Evolutionary conservation across 2,888 invertebrate genomes (phyloP).

Genomic region (Cerastis leucographa): DNA sequence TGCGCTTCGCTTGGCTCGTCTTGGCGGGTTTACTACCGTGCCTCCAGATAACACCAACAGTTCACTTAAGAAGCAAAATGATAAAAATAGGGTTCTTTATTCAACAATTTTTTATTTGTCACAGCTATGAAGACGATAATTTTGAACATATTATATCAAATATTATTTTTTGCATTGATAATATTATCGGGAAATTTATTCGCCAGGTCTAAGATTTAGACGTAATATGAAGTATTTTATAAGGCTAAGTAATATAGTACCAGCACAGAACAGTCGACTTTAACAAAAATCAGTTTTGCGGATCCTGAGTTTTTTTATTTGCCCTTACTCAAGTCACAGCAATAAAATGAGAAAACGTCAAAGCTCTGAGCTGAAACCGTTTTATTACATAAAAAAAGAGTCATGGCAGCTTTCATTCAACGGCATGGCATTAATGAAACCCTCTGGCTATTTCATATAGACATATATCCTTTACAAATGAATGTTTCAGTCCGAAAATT

Average conservation of each 20-base stretch:
- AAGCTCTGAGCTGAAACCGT: neutral
- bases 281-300: conserved; percentile 2
- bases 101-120: no score
- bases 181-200: neutral
- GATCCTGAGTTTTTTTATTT: neutral
- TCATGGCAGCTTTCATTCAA: conserved; percentile 5
- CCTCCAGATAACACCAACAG: no score
- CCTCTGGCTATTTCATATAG: neutral
- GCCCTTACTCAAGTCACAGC: conserved; percentile 2
- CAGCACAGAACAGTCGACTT: neutral
- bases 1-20: no score
- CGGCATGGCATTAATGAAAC: conserved; percentile 2
- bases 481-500: neutral
- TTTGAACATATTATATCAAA: no score
- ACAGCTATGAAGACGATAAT: no score
- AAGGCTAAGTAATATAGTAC: neutral
- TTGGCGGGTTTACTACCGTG: no score
- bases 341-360: conserved; percentile 2
- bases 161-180: neutral
- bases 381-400: conserved; percentile 27
- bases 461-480: conserved; percentile 18
- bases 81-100: no score
- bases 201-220: neutral
- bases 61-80: no score
- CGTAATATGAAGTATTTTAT: neutral